Base-by-base conservation (phyloP, 37 sponge, comb jelly and placozoan genomes). In the Beroe ovata region DNA sequence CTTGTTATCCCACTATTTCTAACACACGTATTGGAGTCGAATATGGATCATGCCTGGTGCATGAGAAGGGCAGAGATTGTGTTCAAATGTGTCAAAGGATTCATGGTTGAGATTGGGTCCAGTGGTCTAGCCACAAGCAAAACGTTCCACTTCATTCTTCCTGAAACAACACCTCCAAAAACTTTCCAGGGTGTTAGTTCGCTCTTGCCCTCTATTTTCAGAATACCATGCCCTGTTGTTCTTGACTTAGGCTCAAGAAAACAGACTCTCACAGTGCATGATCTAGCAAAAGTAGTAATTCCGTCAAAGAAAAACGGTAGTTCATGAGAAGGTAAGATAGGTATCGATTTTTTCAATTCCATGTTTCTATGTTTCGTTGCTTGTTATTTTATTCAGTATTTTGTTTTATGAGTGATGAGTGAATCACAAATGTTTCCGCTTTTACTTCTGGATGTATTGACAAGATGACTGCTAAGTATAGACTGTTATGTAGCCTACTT, bases 11-110 rank as follows among this genome's bases (percentile, higher is more conserved):
- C 97, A 0, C 81, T 97, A 37, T 92, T 97, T 14, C 92, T 97
- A n/a, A 91, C 92, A 33, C 89, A 95, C 77, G 91, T 89, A 29
- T 91, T 97, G 94, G 84, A 77, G 3, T 35, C 84, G 0, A 40
- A 16, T 25, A 77, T 77, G 84, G 47, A 77, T 26, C 84, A 77
- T 25, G 84, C 54, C 59, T 97, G 98, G 98, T 97, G 98, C 60
- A 62, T 95, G 60, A 94, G 90, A 91, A 89, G 98, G 64, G 95
- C 95, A 26, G 98, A 97, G 60, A 58, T 97, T 23, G 92, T 97
- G 8, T 93, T 97, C 62, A 97, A 97, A 64, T 95, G 95, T 92
- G 96, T 97, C 39, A 97, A 97, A 92, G 97, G 96, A 6, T 77
- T 77, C 38, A 77, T 77, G 84, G 33, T 77, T 14, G 84, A 77